Evolutionary conservation across 2,888 invertebrate species (phyloP), one percentile per base, ranked within the genome.

Genomic region (Acrobasis consociella): DNA sequence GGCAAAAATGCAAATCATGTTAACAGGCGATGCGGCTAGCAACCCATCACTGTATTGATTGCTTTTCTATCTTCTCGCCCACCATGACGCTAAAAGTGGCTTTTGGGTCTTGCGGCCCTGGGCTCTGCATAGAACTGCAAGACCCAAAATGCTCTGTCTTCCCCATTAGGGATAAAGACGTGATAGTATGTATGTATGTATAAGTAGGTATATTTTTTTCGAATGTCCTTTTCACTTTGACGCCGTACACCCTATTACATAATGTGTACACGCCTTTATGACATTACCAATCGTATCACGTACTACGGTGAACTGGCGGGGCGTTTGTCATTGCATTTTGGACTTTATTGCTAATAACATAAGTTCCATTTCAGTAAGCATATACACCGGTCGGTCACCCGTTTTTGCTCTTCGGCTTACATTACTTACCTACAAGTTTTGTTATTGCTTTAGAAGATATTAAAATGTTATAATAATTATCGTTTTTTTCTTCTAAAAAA

Each of bases 221-320:
- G 11, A 13, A n/a, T 13, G 46, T 46, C 46, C 46, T 46, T 9
- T 46, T 13, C 13, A 13, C 46, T 46, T 46, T 46, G 46, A 46
- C 46, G n/a, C 46, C 13, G n/a, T 46, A n/a, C 10, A n/a, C 46
- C 22, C 22, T 15, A 51, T 22, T 51, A 17, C 22, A 16, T 51
- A 51, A 17, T 51, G 22, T 51, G 51, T 51, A 17, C 51, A 51
- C 2, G 51, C 11, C 22, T 51, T 49, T 51, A 17, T 51, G 8
- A 17, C 11, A 51, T 51, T 51, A 17, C 22, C 22, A 51, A 16
- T 22, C 22, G 22, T 17, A 51, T 17, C 11, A 51, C 46, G 46
- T 46, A 13, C 46, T 46, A 46, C 46, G 13, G 13, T 46, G 7
- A 46, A 46, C 46, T 46, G 13, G n/a, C 13, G n/a, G 5, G 46